Conservation (phyloP, 2,113 vertebrate genomes). For the Chlamydotis undulata region DNA sequence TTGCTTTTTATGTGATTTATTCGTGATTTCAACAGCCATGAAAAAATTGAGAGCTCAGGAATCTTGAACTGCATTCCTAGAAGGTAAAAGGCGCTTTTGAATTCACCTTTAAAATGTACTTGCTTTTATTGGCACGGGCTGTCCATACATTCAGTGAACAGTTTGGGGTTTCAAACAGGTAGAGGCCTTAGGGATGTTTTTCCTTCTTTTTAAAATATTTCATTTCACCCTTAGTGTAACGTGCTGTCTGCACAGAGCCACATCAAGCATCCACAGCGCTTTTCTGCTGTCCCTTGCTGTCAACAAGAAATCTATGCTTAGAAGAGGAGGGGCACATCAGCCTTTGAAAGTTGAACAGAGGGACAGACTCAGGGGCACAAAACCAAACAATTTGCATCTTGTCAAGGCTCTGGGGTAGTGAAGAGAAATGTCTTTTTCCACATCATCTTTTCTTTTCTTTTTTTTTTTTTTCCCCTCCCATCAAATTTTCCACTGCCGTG, state of each 20-base stretch:
- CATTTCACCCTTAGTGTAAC: background rate
- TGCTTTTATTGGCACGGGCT: background rate
- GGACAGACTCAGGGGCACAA: background rate
- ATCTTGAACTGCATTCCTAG: slow-evolving; percentile 36
- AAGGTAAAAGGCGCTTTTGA: slow-evolving; percentile 15
- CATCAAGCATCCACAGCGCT: background rate
- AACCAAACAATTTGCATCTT: background rate
- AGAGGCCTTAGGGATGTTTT: slow-evolving; percentile 12
- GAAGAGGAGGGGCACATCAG: background rate
- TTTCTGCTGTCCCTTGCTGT: slow-evolving; percentile 19
- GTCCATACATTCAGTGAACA: background rate
- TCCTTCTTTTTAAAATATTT: slow-evolving; percentile 33
- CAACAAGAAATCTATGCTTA: slow-evolving; percentile 17
- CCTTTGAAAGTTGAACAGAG: slow-evolving; percentile 19
- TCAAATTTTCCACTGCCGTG: background rate
- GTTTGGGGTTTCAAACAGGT: slow-evolving; percentile 26
- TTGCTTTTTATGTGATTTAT: slow-evolving; percentile 10
- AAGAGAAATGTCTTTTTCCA: background rate
- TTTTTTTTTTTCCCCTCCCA: background rate
- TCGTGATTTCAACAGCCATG: background rate
- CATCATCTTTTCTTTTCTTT: background rate
- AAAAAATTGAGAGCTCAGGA: background rate
- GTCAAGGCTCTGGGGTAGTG: fast-evolving
- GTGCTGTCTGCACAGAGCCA: background rate
- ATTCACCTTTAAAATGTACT: background rate